phyloP scores from a whole-genome alignment of 1,140 invertebrate genomes.

The Drosophila carrolli region DNA sequence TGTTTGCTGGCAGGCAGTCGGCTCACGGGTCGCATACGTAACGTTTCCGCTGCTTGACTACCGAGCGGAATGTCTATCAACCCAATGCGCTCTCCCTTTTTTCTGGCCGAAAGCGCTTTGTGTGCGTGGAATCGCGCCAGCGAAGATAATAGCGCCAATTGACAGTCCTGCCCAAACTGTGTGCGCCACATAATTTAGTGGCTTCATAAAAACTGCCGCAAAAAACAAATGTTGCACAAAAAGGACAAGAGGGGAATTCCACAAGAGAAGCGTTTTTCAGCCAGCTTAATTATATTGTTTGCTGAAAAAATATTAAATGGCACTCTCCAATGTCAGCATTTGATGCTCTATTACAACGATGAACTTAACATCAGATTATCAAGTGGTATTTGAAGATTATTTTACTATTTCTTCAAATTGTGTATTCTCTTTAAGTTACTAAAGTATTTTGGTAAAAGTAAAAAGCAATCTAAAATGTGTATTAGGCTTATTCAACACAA shows the following conservation, averaged over 20 bases:
- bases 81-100: conserved; percentile 23
- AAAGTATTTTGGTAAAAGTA: too few species aligned
- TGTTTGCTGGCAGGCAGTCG: conserved; percentile 56
- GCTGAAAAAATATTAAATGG: conserved; percentile 26
- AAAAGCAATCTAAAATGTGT: too few species aligned
- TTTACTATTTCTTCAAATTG: not conserved
- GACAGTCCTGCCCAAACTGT: conserved; percentile 47
- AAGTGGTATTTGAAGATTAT: not conserved
- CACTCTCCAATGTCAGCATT: not conserved
- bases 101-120: conserved; percentile 22
- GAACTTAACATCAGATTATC: not conserved
- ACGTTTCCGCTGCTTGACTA: conserved; percentile 55
- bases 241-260: not conserved
- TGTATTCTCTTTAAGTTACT: too few species aligned
- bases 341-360: not conserved
- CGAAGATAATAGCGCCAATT: conserved; percentile 52
- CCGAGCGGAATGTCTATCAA: conserved; percentile 54
- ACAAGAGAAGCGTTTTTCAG: not conserved
- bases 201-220: conserved; percentile 34
- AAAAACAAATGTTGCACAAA: conserved; percentile 15
- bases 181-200: conserved; percentile 51
- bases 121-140: conserved; percentile 23
- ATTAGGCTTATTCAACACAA: not conserved
- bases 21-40: conserved; percentile 58
- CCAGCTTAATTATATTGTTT: conserved; percentile 39